Percentiles rank a stretch among this genome's conserved stretches.
phyloP scores from a whole-genome alignment of 2,113 vertebrate species.

The Sprattus sprattus region DNA sequence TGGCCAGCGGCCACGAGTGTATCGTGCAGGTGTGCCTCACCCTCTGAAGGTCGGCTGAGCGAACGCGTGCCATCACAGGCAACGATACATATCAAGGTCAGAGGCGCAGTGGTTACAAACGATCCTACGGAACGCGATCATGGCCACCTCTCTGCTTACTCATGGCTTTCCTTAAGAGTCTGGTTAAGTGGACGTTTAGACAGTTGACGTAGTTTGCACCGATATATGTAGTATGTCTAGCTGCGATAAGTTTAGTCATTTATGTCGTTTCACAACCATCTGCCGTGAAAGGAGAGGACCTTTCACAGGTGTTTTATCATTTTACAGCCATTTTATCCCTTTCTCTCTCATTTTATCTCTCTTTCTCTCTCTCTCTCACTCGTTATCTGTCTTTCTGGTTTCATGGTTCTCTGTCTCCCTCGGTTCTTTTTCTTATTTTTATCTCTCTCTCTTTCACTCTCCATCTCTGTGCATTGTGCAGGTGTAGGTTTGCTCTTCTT shows the following conservation, averaged over 20 bases:
- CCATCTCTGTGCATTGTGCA: constrained; percentile 35
- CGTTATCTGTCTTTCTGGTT: not conserved
- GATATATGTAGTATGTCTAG: too few species aligned
- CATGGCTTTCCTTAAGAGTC: not conserved
- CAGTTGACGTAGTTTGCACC: not conserved
- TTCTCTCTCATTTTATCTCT: not conserved
- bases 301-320: too few species aligned
- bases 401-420: not conserved
- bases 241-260: too few species aligned
- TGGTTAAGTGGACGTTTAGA: not conserved
- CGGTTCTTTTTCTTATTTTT: not conserved
- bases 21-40: not conserved
- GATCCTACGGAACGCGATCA: not conserved
- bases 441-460: not conserved
- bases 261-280: not conserved
- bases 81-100: not conserved
- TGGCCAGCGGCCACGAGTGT: not conserved
- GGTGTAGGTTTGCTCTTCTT: constrained; percentile 47
- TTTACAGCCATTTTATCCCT: too few species aligned
- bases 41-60: too few species aligned
- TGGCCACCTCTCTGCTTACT: not conserved
- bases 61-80: not conserved
- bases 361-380: not conserved
- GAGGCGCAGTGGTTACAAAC: not conserved
- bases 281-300: too few species aligned